Percentiles rank a stretch among this genome's conserved stretches.
phyloP scores from a whole-genome alignment of 2,888 invertebrate species.

The Tridacna crocea region DNA sequence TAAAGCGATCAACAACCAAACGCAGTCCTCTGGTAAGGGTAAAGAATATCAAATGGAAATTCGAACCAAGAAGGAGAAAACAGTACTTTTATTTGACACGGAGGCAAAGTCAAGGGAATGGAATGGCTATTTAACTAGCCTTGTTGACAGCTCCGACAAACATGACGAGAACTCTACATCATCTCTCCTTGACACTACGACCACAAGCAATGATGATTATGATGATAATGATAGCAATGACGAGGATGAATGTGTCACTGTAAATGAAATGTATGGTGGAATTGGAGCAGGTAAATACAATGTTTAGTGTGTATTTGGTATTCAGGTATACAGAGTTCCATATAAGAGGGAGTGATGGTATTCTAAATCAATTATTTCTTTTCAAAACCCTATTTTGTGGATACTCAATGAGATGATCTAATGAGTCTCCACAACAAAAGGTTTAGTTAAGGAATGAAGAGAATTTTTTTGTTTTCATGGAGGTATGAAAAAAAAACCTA shows the following conservation, averaged over 20 bases:
- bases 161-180: conserved; percentile 15
- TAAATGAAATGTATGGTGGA: conserved; percentile 55
- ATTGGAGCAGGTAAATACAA: conserved; percentile 28
- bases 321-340: too few species aligned
- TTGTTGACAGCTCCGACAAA: conserved; percentile 15
- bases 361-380: too few species aligned
- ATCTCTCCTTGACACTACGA: conserved; percentile 1
- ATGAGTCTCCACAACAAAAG: too few species aligned
- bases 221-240: conserved; percentile 36
- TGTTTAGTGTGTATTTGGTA: too few species aligned
- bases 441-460: too few species aligned
- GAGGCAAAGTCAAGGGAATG: conserved; percentile 54
- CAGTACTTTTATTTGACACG: conserved; percentile 43
- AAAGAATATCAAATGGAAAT: conserved; percentile 56
- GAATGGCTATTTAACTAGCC: conserved; percentile 41
- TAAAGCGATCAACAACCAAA: conserved; percentile 37
- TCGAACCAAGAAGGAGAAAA: conserved; percentile 52
- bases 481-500: too few species aligned
- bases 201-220: conserved; percentile 2
- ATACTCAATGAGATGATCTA: too few species aligned
- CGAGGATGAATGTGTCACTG: conserved; percentile 43
- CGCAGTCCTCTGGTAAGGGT: conserved; percentile 35
- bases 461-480: too few species aligned
- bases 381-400: too few species aligned
- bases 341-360: too few species aligned